These are phyloP conservation scores for Cottus gobio DNA, from an alignment of 2,113 vertebrate genomes.

Conservation along the genomic window DNA sequence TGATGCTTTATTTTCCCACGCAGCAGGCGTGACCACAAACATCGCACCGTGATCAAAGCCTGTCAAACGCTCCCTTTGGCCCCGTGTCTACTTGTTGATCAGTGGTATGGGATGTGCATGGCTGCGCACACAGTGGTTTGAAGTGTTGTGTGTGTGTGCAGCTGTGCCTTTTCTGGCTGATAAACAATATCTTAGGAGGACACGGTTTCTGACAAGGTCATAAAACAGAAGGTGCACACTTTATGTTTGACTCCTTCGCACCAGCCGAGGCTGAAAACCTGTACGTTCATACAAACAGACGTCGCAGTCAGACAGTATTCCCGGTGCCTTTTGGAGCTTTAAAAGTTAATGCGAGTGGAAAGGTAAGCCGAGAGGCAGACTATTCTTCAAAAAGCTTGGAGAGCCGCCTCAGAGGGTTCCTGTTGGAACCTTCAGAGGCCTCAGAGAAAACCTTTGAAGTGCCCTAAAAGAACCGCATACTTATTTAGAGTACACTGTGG, in stretches of 20 bases:
- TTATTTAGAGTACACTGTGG: constrained; percentile 43
- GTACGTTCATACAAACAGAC: constrained; percentile 11
- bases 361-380: constrained; percentile 35
- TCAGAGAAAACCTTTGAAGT: constrained; percentile 27
- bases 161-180: neutral
- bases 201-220: neutral
- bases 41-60: constrained; percentile 20
- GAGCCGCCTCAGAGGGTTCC: constrained; percentile 40
- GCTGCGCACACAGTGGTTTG: constrained; percentile 14
- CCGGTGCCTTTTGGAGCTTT: constrained; percentile 22
- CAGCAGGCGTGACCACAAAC: constrained; percentile 21
- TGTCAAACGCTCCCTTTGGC: constrained; percentile 13
- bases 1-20: neutral
- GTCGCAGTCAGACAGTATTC: constrained; percentile 17
- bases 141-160: neutral
- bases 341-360: constrained; percentile 41
- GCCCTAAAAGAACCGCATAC: constrained; percentile 24
- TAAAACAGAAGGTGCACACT: neutral
- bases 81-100: constrained; percentile 36
- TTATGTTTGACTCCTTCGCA: neutral
- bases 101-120: constrained; percentile 13
- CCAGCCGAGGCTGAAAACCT: neutral
- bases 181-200: constrained; percentile 28
- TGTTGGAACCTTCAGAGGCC: constrained; percentile 16
- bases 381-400: constrained; percentile 34